phyloP scores from a whole-genome alignment of 92 coral and sea anemone species.

The Epizoanthus fatuus region DNA sequence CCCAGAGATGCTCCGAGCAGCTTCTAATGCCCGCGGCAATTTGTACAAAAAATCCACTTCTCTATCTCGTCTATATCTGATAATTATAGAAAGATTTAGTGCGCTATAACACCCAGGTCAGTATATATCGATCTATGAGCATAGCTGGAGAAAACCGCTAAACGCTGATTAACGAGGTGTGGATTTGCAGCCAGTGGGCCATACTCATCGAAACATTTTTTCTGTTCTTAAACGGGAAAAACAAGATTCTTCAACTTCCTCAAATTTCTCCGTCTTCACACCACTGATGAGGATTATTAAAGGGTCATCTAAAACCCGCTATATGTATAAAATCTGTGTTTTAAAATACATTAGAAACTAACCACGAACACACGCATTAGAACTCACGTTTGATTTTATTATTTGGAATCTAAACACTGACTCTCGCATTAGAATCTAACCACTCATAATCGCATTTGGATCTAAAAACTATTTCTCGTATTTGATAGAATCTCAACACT shows the following conservation, averaged over 20 bases:
- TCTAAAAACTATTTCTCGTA: no score
- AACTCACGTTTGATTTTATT: no score
- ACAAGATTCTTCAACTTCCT: background rate
- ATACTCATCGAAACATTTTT: background rate
- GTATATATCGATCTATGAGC: background rate
- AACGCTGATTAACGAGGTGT: background rate
- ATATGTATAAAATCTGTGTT: background rate
- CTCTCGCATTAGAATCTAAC: no score
- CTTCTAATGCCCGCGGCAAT: background rate
- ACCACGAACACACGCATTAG: no score
- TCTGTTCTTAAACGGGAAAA: background rate
- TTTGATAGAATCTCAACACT: no score
- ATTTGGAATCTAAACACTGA: no score
- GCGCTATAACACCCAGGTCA: background rate
- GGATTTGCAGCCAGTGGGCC: background rate
- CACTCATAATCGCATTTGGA: no score
- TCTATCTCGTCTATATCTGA: background rate
- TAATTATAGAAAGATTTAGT: background rate
- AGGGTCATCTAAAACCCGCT: background rate
- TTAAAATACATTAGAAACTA: background rate
- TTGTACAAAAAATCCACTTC: background rate
- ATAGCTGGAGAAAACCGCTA: slow-evolving; percentile 7
- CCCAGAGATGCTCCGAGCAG: background rate
- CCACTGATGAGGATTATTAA: background rate
- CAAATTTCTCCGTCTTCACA: background rate